These are phyloP conservation scores for Staurois parvus DNA, from an alignment of 2,797 vertebrate species.

Conservation along the genomic window DNA sequence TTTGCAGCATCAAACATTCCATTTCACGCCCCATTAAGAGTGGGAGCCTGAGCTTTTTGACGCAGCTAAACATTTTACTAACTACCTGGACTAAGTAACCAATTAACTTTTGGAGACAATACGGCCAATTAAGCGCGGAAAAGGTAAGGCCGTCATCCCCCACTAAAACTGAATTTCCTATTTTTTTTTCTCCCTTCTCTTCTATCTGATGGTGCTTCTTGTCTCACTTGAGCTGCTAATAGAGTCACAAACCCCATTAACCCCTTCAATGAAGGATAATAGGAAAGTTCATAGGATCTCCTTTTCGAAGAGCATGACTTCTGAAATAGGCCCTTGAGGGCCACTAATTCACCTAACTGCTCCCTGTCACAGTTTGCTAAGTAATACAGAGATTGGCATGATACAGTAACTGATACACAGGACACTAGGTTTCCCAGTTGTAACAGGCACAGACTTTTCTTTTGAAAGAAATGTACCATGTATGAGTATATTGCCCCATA, in stretches of 20 bases:
- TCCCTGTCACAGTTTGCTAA: conserved; percentile 69
- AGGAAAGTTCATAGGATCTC: conserved; percentile 79
- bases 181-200: conserved; percentile 22
- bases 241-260: conserved; percentile 80
- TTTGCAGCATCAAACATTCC: conserved; percentile 99
- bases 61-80: conserved; percentile 99
- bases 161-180: conserved; percentile 86
- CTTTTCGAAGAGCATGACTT: conserved; percentile 79
- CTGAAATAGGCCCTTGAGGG: conserved; percentile 75
- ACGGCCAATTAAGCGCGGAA: conserved; percentile 99
- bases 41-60: conserved; percentile 99
- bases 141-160: conserved; percentile 95
- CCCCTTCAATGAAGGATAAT: conserved; percentile 77
- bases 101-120: conserved; percentile 99
- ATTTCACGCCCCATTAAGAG: conserved; percentile 99
- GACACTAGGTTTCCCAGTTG: conserved; percentile 24
- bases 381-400: conserved; percentile 47
- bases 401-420: conserved; percentile 36
- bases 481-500: background rate
- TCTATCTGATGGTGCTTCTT: conserved; percentile 76
- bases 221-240: conserved; percentile 78
- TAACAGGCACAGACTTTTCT: conserved; percentile 17
- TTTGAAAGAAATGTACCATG: conserved; percentile 6
- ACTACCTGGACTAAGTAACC: conserved; percentile 99
- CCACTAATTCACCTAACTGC: conserved; percentile 77